These are phyloP conservation scores for Tetragnatha versicolor DNA, from an alignment of 1,140 invertebrate genomes.

Conservation along the genomic window DNA sequence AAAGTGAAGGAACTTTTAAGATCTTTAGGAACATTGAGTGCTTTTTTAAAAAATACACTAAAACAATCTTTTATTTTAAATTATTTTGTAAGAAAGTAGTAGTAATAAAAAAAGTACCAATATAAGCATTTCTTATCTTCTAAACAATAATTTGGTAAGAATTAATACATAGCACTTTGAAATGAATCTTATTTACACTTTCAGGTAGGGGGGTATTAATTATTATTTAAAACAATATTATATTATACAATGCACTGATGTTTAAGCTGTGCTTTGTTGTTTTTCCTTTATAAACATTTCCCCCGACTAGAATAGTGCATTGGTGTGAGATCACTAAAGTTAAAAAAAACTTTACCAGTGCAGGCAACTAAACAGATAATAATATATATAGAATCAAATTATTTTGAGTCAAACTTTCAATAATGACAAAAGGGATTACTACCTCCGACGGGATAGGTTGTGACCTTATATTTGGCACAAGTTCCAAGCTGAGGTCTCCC, in stretches of 20 bases:
- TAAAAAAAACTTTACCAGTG: neutral
- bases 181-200: no score
- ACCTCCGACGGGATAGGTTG: slow-evolving; percentile 72
- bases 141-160: no score
- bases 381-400: neutral
- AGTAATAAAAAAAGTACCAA: neutral
- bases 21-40: neutral
- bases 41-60: neutral
- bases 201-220: no score
- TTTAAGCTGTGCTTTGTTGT: no score
- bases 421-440: slow-evolving; percentile 7
- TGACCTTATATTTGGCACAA: slow-evolving; percentile 85
- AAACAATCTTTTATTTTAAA: neutral
- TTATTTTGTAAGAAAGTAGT: neutral
- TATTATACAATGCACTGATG: no score
- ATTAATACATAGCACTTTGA: no score
- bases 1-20: neutral
- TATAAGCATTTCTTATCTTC: no score
- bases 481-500: slow-evolving; percentile 82
- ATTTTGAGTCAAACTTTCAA: neutral
- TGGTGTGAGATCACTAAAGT: neutral
- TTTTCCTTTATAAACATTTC: no score
- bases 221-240: no score
- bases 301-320: no score
- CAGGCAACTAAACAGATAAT: neutral